Base-by-base conservation (phyloP, 53 echinoderm and acorn worm species). In the Arbacia lixula region DNA sequence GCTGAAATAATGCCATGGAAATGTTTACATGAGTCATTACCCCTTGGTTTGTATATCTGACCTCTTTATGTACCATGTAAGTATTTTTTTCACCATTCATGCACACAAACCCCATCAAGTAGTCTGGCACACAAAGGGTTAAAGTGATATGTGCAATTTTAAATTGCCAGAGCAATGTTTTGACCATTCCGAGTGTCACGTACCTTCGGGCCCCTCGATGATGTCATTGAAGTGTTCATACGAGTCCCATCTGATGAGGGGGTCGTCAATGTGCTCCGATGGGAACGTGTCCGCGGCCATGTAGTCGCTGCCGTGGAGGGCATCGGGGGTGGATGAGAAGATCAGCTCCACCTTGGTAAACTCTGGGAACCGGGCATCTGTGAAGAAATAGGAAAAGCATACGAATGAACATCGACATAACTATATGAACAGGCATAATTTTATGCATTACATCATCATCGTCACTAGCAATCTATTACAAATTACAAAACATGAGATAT, bases 321-420 rank as follows among this genome's bases (percentile, higher is more conserved):
- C 71, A 46, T 93, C 91, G 10, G 86, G 86, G 1, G 96, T 87
- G 4, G 91, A 88, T 3, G 96, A 93, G 55, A 96, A 96, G 36
- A 96, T 86, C 38, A 96, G 87, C 88, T 96, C 96, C 51, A 96
- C 93, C 75, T 96, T 96, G 71, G 91, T 89, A 90, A 91, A 96
- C 28, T 86, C 81, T 31, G 96, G 91, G 52, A 96, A 96, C 22
- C 93, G 89, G 12, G 91, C 87, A 91, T 96, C 96, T 96, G 87
- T 14, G 16, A 34, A 38, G 31, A 19, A 37, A 65, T 76, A 64
- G n/a, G 38, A 63, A 10, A 10, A 31, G n/a, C n/a, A n/a, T n/a
- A n/a, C n/a, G n/a, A n/a, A n/a, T n/a, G n/a, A n/a, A n/a, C n/a
- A n/a, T n/a, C n/a, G n/a, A n/a, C n/a, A n/a, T n/a, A n/a, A n/a